phyloP scores from a whole-genome alignment of 1,140 invertebrate species.

The Leptinotarsa undecemlineata region DNA sequence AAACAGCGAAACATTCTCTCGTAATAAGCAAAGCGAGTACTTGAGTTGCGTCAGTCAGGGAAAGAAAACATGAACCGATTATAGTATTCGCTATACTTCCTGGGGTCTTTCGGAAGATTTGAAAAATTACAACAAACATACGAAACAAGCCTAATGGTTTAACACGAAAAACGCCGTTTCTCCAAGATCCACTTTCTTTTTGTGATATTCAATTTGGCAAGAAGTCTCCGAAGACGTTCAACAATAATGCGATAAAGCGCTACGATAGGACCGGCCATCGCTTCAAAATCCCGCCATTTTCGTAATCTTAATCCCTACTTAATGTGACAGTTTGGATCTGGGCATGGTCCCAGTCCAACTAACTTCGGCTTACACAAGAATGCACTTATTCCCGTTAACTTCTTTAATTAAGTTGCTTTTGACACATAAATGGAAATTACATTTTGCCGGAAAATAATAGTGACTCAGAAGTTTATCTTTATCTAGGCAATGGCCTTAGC shows the following conservation, averaged over 20 bases:
- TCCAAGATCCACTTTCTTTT: neutral
- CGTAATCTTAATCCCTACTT: constrained; percentile 35
- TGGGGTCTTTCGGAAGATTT: no score
- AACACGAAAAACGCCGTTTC: no score
- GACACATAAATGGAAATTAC: constrained; percentile 53
- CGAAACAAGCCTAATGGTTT: no score
- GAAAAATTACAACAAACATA: no score
- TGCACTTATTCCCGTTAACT: constrained; percentile 54
- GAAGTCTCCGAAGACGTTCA: constrained; percentile 1
- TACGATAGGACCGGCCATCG: constrained; percentile 14
- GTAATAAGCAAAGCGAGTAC: no score
- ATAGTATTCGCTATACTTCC: no score
- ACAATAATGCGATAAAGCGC: constrained; percentile 14
- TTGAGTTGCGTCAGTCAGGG: no score
- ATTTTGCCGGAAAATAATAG: constrained; percentile 43
- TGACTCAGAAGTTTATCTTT: constrained; percentile 32
- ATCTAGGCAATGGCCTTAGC: constrained; percentile 27
- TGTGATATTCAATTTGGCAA: constrained; percentile 4
- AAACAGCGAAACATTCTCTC: no score
- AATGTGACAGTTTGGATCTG: constrained; percentile 38
- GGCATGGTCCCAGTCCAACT: constrained; percentile 22
- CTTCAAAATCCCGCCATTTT: constrained; percentile 26
- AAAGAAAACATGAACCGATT: no score
- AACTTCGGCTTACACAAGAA: constrained; percentile 51
- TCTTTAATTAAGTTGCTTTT: constrained; percentile 54